Evolutionary conservation across 2,888 invertebrate genomes (phyloP).

Genomic region (Leucozona laternaria): DNA sequence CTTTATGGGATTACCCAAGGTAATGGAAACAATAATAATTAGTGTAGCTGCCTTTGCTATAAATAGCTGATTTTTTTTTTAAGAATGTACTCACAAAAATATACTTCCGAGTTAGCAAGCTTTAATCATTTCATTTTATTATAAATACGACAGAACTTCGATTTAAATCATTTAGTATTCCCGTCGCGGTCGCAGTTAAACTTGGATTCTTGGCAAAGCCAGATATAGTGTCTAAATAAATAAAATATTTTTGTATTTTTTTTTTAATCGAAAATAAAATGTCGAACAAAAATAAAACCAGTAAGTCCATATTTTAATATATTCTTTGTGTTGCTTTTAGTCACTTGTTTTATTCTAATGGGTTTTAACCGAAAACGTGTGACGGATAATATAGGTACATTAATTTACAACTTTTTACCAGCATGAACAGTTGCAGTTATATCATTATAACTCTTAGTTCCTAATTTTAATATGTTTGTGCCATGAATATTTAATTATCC

Average conservation of each 20-base stretch:
- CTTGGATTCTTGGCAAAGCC: conserved; percentile 8
- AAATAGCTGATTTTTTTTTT: background rate
- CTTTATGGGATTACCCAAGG: conserved; percentile 14
- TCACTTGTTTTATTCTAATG: background rate
- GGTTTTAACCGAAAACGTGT: too few species aligned
- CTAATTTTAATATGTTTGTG: too few species aligned
- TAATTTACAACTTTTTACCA: too few species aligned
- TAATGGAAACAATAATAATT: background rate
- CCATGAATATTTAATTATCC: too few species aligned
- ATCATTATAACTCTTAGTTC: too few species aligned
- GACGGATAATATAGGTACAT: too few species aligned
- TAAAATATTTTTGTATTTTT: background rate
- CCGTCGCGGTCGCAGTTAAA: background rate
- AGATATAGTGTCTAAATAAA: background rate
- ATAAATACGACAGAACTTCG: conserved; percentile 12
- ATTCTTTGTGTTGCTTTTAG: background rate
- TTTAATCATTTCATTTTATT: background rate
- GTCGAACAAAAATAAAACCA: background rate
- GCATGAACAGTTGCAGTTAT: too few species aligned
- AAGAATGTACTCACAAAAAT: background rate
- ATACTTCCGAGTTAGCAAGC: conserved; percentile 21
- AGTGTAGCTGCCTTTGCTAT: background rate
- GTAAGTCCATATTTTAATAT: background rate
- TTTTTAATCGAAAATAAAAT: background rate
- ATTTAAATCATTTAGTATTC: conserved; percentile 26